These are phyloP conservation scores for Scrobipalpa atriplicella DNA, from an alignment of 2,888 invertebrate genomes.

Conservation along the genomic window DNA sequence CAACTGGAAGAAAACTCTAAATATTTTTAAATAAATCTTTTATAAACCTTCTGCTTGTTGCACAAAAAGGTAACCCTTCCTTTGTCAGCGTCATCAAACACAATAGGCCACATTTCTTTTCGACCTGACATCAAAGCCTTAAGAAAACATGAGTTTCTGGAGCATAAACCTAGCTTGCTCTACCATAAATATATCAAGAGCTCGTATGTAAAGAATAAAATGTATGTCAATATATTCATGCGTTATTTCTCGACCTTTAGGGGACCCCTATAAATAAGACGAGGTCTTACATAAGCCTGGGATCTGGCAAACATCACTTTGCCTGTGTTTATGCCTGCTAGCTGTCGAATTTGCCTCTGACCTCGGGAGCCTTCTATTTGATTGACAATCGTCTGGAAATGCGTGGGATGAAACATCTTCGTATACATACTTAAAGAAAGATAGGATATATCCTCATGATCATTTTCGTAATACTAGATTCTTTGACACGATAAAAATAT, in stretches of 20 bases:
- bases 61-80: conserved; percentile 41
- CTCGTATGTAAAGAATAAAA: background rate
- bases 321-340: conserved; percentile 41
- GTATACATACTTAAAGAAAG: background rate
- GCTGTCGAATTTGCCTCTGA: conserved; percentile 40
- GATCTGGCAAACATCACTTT: conserved; percentile 41
- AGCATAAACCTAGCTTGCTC: conserved; percentile 13
- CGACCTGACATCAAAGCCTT: conserved; percentile 22
- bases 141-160: conserved; percentile 5
- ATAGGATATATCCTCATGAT: background rate
- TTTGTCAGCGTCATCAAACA: conserved; percentile 50
- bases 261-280: conserved; percentile 47
- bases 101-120: conserved; percentile 48
- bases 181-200: conserved; percentile 2
- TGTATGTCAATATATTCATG: conserved; percentile 9
- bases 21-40: background rate
- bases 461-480: background rate
- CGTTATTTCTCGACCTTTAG: conserved; percentile 22
- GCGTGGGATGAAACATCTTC: background rate
- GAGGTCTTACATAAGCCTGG: conserved; percentile 38
- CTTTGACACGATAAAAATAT: too few species aligned
- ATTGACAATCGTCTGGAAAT: conserved; percentile 34
- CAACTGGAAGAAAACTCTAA: background rate
- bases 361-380: conserved; percentile 37
- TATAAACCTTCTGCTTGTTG: conserved; percentile 47